A percentile compares a stretch with the other conserved stretches of the same genome.
These are phyloP conservation scores for Lordiphosa stackelbergi DNA, from an alignment of 1,140 invertebrate species.

Conservation along the genomic window DNA sequence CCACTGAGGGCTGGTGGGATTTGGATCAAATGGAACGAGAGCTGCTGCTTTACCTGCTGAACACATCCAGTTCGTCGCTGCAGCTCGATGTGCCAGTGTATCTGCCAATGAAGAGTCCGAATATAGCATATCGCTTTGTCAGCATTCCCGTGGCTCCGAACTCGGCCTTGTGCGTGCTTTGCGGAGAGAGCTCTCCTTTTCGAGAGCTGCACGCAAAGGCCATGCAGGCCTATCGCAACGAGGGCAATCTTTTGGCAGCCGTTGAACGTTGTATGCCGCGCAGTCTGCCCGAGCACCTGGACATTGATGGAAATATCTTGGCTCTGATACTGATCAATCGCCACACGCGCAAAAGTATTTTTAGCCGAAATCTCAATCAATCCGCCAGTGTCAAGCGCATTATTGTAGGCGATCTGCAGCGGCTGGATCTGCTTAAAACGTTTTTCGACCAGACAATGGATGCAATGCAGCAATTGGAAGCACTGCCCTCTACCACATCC, in stretches of 20 bases:
- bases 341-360: slow-evolving; percentile 49
- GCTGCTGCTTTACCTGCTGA: slow-evolving; percentile 82
- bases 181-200: slow-evolving; percentile 61
- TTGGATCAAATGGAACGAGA: slow-evolving; percentile 84
- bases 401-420: slow-evolving; percentile 56
- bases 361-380: slow-evolving; percentile 62
- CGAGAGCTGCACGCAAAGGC: slow-evolving; percentile 54
- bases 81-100: slow-evolving; percentile 87
- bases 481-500: slow-evolving; percentile 10
- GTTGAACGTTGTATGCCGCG: slow-evolving; percentile 60
- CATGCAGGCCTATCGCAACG: slow-evolving; percentile 54
- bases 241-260: slow-evolving; percentile 41
- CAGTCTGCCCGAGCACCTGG: slow-evolving; percentile 59
- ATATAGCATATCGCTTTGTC: slow-evolving; percentile 68
- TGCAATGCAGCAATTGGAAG: slow-evolving; percentile 38
- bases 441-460: slow-evolving; percentile 68
- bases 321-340: slow-evolving; percentile 63
- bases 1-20: slow-evolving; percentile 88
- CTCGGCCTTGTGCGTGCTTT: slow-evolving; percentile 54
- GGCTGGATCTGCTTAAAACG: slow-evolving; percentile 62
- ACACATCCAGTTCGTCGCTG: slow-evolving; percentile 79
- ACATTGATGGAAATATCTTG: slow-evolving; percentile 60
- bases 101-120: slow-evolving; percentile 87
- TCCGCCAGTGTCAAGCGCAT: slow-evolving; percentile 54
- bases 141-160: slow-evolving; percentile 61